Conservation (phyloP, 2,797 vertebrate species). For the Podarcis lilfordi region DNA sequence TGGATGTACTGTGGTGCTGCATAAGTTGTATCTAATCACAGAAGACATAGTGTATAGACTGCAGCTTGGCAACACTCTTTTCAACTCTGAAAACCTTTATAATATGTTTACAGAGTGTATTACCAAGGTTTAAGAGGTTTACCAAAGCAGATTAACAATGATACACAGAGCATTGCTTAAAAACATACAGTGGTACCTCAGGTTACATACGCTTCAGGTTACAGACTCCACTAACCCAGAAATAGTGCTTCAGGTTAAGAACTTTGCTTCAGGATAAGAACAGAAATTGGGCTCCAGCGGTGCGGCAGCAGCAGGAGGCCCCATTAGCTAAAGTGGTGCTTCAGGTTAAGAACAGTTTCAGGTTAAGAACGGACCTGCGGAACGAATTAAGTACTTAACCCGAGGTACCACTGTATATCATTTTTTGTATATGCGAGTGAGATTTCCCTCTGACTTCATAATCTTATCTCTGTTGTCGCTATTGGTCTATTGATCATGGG, state of each 20-base stretch:
- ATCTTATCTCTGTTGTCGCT: background rate
- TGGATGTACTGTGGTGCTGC: background rate
- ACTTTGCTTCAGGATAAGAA: too few relatives aligned
- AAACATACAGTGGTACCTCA: too few relatives aligned
- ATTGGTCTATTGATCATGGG: background rate
- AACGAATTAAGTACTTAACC: too few relatives aligned
- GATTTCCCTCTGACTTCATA: slow-evolving; percentile 2
- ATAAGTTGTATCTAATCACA: background rate
- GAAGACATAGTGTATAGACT: background rate
- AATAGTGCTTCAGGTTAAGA: too few relatives aligned
- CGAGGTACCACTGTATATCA: slow-evolving; percentile 2
- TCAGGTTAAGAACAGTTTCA: too few relatives aligned
- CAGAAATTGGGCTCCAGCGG: too few relatives aligned
- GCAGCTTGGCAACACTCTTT: background rate
- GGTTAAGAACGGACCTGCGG: too few relatives aligned
- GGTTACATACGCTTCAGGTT: too few relatives aligned
- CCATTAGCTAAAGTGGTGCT: too few relatives aligned
- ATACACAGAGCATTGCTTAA: background rate
- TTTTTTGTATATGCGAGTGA: background rate
- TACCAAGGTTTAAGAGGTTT: slow-evolving; percentile 25
- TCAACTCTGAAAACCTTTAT: background rate
- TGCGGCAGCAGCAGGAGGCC: too few relatives aligned
- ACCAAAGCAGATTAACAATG: slow-evolving; percentile 31
- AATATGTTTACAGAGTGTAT: slow-evolving; percentile 9
- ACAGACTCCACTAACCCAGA: too few relatives aligned